Percentiles rank a stretch among this genome's conserved stretches.
Conservation (phyloP, 2,888 invertebrate species). For the Ormyrus rosae region DNA sequence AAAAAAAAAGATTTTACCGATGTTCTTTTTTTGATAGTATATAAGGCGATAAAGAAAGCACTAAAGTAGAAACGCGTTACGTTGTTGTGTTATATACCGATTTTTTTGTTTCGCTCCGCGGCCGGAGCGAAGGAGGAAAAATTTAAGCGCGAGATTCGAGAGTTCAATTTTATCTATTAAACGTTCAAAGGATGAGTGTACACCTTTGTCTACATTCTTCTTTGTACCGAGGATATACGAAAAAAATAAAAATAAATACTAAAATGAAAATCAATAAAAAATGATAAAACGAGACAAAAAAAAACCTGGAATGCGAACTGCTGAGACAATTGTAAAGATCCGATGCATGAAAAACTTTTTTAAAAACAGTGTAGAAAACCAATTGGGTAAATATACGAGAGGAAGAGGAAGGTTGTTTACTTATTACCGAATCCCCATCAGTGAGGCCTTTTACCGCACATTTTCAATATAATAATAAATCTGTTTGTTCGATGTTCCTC, state of each 20-base stretch:
- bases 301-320: conserved; percentile 24
- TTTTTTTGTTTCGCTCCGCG: conserved; percentile 23
- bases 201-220: conserved; percentile 45
- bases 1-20: conserved; percentile 13
- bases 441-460: conserved; percentile 38
- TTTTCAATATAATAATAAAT: background rate
- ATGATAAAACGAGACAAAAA: conserved; percentile 28
- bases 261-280: conserved; percentile 10
- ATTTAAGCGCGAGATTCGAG: background rate
- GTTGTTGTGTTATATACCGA: conserved; percentile 6
- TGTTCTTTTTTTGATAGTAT: conserved; percentile 37
- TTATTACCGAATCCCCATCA: conserved; percentile 22
- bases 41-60: conserved; percentile 42
- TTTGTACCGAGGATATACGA: conserved; percentile 36
- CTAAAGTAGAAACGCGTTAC: conserved; percentile 43
- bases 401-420: conserved; percentile 30
- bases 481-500: too few relatives aligned
- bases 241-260: conserved; percentile 37
- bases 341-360: conserved; percentile 3
- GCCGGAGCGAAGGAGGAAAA: background rate
- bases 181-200: conserved; percentile 48
- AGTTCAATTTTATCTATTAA: conserved; percentile 27
- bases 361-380: conserved; percentile 26
- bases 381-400: conserved; percentile 37
- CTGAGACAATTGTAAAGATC: conserved; percentile 31